These are phyloP conservation scores for Campoletis sonorensis DNA, from an alignment of 1,140 invertebrate species.

Conservation along the genomic window DNA sequence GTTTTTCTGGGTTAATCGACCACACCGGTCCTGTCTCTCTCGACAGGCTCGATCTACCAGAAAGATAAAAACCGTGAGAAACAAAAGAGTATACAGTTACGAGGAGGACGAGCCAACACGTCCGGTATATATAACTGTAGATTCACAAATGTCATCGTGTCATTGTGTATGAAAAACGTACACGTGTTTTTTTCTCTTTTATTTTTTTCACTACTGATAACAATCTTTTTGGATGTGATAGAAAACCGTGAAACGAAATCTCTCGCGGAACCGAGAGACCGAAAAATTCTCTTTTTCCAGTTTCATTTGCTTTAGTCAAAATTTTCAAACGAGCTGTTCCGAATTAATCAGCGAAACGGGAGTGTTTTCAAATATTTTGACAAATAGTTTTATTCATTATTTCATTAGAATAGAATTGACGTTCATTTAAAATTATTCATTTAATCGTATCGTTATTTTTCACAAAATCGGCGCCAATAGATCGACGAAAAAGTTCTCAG, in stretches of 20 bases:
- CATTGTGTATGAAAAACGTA: conserved; percentile 27
- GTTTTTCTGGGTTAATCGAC: conserved; percentile 51
- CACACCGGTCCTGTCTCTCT: conserved; percentile 43
- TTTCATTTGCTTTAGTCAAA: no score
- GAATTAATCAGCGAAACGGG: no score
- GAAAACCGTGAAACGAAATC: not conserved
- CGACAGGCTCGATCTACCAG: conserved; percentile 11
- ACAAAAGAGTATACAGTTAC: conserved; percentile 59
- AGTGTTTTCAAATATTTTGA: no score
- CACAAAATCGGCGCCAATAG: no score
- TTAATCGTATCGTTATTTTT: not conserved
- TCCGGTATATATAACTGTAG: conserved; percentile 58
- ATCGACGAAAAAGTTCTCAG: no score
- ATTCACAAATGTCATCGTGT: conserved; percentile 49
- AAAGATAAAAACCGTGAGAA: conserved; percentile 58
- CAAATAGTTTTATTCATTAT: no score
- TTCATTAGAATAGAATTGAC: no score
- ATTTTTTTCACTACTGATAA: not conserved
- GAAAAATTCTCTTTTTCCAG: no score
- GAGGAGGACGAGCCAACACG: conserved; percentile 41
- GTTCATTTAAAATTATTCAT: no score
- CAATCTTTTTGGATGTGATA: not conserved
- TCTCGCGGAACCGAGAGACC: not conserved
- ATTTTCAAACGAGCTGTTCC: no score
- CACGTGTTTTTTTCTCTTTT: not conserved